A percentile compares a stretch with the other conserved stretches of the same genome.
phyloP scores from a whole-genome alignment of 1,140 invertebrate genomes.

The Drosophila carrolli region DNA sequence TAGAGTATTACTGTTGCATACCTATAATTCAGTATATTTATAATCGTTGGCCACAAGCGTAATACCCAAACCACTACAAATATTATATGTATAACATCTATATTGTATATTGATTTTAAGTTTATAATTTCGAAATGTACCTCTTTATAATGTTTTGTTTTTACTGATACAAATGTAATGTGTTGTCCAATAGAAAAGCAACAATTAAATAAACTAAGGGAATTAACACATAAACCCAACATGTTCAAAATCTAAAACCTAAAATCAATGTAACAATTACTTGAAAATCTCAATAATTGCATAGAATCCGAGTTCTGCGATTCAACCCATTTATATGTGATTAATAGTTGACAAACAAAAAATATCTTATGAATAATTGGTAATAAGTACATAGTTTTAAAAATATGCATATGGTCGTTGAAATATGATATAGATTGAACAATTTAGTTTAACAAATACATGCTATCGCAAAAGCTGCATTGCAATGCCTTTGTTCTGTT shows the following conservation, averaged over 20 bases:
- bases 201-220: constrained; percentile 39
- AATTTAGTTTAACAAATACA: constrained; percentile 25
- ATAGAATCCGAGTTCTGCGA: constrained; percentile 27
- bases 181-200: constrained; percentile 35
- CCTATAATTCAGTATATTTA: constrained; percentile 46
- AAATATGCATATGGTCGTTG: constrained; percentile 32
- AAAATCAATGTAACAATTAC: constrained; percentile 34
- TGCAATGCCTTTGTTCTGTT: constrained; percentile 18
- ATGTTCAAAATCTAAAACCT: constrained; percentile 45
- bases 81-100: constrained; percentile 31
- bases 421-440: constrained; percentile 25
- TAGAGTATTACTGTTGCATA: constrained; percentile 54
- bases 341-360: constrained; percentile 35
- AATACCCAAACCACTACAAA: constrained; percentile 32
- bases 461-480: constrained; percentile 3
- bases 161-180: constrained; percentile 38
- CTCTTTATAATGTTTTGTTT: constrained; percentile 40
- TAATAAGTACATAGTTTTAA: constrained; percentile 46
- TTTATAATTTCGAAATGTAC: constrained; percentile 44
- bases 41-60: constrained; percentile 39
- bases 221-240: constrained; percentile 38
- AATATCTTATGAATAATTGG: constrained; percentile 48
- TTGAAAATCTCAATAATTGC: constrained; percentile 29
- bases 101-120: constrained; percentile 44
- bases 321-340: constrained; percentile 33